phyloP scores from a whole-genome alignment of 2,888 invertebrate genomes.

The Rhogogaster chlorosoma region DNA sequence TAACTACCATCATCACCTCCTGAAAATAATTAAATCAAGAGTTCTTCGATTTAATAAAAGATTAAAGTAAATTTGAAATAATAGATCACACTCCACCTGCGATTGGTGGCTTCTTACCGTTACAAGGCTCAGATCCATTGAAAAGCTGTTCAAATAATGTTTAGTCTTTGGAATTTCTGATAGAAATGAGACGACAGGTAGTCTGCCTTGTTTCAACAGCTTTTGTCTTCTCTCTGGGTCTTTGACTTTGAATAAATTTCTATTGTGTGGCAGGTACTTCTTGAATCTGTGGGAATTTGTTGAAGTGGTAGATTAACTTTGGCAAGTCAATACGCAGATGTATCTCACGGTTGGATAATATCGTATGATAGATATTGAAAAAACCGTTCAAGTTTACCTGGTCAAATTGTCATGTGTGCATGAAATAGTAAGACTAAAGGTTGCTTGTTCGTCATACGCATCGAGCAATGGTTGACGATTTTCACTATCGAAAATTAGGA shows the following conservation, averaged over 20 bases:
- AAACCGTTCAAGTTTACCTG: constrained; percentile 12
- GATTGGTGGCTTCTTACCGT: constrained; percentile 78
- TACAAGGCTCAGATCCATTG: constrained; percentile 89
- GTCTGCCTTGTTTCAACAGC: constrained; percentile 84
- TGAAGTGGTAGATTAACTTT: background rate
- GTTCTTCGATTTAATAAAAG: background rate
- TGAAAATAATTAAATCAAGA: constrained; percentile 71
- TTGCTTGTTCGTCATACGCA: constrained; percentile 91
- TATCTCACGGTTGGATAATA: background rate
- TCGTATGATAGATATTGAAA: background rate
- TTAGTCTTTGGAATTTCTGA: constrained; percentile 89
- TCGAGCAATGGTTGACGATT: constrained; percentile 86
- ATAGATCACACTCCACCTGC: background rate
- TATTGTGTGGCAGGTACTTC: constrained; percentile 82
- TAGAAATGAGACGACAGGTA: constrained; percentile 88
- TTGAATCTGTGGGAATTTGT: constrained; percentile 77
- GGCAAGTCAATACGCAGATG: background rate
- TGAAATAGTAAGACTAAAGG: constrained; percentile 80
- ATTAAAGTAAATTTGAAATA: background rate
- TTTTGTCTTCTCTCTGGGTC: constrained; percentile 83
- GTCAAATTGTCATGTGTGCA: constrained; percentile 38
- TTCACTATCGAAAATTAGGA: constrained; percentile 88
- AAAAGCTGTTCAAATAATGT: constrained; percentile 91
- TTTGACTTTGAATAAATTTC: constrained; percentile 82
- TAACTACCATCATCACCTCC: constrained; percentile 87